Base-by-base conservation (phyloP, 2,888 invertebrate genomes). In the Ametastegia equiseti region DNA sequence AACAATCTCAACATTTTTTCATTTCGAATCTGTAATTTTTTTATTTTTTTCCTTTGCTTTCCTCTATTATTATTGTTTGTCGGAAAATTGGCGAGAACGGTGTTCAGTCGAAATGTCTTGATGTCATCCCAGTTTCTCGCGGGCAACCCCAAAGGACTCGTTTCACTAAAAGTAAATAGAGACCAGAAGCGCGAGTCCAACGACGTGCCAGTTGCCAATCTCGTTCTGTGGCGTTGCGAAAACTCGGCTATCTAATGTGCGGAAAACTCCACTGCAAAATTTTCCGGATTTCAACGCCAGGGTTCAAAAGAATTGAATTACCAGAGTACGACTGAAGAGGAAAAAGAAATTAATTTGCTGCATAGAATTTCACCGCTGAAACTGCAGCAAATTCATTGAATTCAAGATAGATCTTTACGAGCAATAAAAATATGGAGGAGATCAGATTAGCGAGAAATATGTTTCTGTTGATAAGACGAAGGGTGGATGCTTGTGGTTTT, bases 141-240 rank as follows among this genome's bases (percentile, higher is more conserved):
- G 15, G 33, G 45, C 30, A 75, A 47, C 45, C 75, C 75, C 75
- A 36, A 45, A 36, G 50, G 75, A 75, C 50, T 75, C 75, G 75
- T 75, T 75, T 54, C 54, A 45, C 54, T 75, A 54, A 54, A 75
- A 75, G 75, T 75, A 75, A 75, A 75, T 45, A 75, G 75, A 75
- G 50, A 50, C 30, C 50, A 67, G 75, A 50, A 36, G 36, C 36
- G 36, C 36, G 33, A 75, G 33, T 19, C 75, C 50, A 54, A 54
- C 54, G 75, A 75, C 50, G 36, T 54, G 75, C 75, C 54, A 75
- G 75, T 75, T 75, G 75, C 54, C 75, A 75, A 75, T 54, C 75
- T 75, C 75, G 19, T 75, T 75, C 7, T 54, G 19, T 42, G 71
- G n/a, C 23, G 13, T 47, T 42, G 27, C 71, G 71, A 71, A 71